Conservation (phyloP, 2,888 invertebrate genomes). For the Drosophila kambysellisi region DNA sequence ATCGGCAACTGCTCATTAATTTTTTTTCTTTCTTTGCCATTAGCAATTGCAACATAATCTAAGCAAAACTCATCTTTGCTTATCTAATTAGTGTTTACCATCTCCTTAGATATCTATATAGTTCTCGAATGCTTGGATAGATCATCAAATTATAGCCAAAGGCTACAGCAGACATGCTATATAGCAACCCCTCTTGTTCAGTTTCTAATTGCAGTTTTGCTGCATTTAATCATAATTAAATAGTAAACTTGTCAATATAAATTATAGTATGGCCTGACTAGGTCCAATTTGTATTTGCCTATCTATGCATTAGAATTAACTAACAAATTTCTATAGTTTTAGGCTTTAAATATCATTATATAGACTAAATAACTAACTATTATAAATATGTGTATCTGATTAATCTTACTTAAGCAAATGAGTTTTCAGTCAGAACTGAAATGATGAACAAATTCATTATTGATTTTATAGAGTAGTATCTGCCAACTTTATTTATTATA, state of each 20-base stretch:
- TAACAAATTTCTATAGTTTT: background rate
- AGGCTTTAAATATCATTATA: no score
- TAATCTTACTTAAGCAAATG: no score
- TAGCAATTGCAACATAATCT: background rate
- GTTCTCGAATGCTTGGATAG: background rate
- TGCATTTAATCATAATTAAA: background rate
- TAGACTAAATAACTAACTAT: background rate
- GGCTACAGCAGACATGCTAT: background rate
- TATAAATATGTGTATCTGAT: background rate
- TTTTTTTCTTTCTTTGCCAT: background rate
- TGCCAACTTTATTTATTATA: background rate
- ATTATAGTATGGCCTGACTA: background rate
- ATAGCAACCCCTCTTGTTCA: background rate
- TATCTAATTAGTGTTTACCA: background rate
- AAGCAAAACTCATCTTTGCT: background rate
- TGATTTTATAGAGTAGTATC: background rate
- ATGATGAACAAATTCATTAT: background rate
- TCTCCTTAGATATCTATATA: background rate
- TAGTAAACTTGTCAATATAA: background rate
- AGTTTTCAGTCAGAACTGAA: background rate
- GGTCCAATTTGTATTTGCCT: background rate
- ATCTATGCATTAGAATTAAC: background rate
- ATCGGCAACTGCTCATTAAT: constrained; percentile 1
- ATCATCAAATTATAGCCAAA: background rate
- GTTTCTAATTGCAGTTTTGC: background rate